Conservation (phyloP, 1,140 invertebrate species). For the Araneus ventricosus region DNA sequence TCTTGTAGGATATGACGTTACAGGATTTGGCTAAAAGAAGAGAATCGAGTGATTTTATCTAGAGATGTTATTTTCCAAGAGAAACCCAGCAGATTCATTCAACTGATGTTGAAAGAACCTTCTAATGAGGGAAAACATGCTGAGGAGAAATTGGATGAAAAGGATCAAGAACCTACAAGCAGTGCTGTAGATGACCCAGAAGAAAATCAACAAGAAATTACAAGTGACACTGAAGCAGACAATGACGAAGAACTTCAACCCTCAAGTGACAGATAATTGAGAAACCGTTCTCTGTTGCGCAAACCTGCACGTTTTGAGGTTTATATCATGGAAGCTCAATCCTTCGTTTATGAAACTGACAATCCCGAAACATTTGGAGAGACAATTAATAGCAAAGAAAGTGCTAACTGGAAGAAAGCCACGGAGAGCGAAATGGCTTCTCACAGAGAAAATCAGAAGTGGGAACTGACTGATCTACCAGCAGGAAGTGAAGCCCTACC, state of each 20-base stretch:
- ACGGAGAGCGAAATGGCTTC: too few relatives aligned
- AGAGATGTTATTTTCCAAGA: constrained; percentile 49
- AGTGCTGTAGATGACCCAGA: not conserved
- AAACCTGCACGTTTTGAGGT: constrained; percentile 31
- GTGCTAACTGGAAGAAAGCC: too few relatives aligned
- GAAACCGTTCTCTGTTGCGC: not conserved
- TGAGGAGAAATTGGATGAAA: too few relatives aligned
- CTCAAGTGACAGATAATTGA: not conserved
- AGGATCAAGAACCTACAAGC: too few relatives aligned
- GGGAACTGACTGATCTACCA: too few relatives aligned
- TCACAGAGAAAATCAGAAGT: too few relatives aligned
- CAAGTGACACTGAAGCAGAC: not conserved
- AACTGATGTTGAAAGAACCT: not conserved
- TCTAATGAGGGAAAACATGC: not conserved
- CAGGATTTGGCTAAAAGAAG: constrained; percentile 39
- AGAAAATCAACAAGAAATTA: not conserved
- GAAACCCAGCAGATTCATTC: not conserved
- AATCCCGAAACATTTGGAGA: too few relatives aligned
- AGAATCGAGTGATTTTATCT: not conserved
- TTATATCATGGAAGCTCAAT: not conserved
- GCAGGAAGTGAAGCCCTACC: too few relatives aligned
- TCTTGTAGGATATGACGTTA: constrained; percentile 61
- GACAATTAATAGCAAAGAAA: too few relatives aligned
- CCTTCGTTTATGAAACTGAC: too few relatives aligned
- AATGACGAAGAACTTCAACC: not conserved